phyloP scores from a whole-genome alignment of 2,888 invertebrate species.

The Agriopis aurantiaria region DNA sequence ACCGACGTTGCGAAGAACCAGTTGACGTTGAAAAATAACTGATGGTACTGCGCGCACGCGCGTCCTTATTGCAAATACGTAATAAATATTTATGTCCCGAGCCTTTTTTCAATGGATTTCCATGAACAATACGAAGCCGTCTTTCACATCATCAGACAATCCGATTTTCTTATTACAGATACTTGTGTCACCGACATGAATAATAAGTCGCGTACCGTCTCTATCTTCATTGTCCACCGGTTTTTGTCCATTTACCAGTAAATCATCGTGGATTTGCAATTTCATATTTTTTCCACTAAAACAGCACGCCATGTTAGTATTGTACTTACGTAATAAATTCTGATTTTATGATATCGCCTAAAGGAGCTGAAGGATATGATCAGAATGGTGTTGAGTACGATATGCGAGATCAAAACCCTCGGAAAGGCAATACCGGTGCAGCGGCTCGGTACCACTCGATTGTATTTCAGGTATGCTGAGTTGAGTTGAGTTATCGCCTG shows the following conservation, averaged over 20 bases:
- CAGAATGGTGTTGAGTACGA: conserved; percentile 53
- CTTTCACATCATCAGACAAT: conserved; percentile 45
- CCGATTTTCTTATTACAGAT: conserved; percentile 45
- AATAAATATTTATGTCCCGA: conserved; percentile 70
- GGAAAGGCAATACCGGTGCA: conserved; percentile 66
- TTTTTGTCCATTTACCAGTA: conserved; percentile 27
- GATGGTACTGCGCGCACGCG: conserved; percentile 58
- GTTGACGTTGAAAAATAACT: conserved; percentile 74
- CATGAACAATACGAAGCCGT: conserved; percentile 52
- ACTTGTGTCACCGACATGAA: conserved; percentile 45
- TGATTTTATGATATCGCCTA: conserved; percentile 43
- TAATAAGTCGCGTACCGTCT: conserved; percentile 41
- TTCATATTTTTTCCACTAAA: conserved; percentile 26
- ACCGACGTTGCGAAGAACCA: conserved; percentile 53
- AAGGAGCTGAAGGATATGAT: conserved; percentile 41
- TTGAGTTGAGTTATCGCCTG: conserved; percentile 80
- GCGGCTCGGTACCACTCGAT: conserved; percentile 72
- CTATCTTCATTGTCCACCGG: conserved; percentile 32
- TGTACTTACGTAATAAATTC: conserved; percentile 35
- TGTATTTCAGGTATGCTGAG: conserved; percentile 79
- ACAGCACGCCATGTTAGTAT: conserved; percentile 24
- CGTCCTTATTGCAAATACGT: conserved; percentile 66
- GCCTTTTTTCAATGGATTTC: conserved; percentile 60
- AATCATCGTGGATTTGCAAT: conserved; percentile 37
- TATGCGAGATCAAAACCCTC: conserved; percentile 51